Base-by-base conservation (phyloP, 2,888 invertebrate genomes). In the Uloborus plumipes region DNA sequence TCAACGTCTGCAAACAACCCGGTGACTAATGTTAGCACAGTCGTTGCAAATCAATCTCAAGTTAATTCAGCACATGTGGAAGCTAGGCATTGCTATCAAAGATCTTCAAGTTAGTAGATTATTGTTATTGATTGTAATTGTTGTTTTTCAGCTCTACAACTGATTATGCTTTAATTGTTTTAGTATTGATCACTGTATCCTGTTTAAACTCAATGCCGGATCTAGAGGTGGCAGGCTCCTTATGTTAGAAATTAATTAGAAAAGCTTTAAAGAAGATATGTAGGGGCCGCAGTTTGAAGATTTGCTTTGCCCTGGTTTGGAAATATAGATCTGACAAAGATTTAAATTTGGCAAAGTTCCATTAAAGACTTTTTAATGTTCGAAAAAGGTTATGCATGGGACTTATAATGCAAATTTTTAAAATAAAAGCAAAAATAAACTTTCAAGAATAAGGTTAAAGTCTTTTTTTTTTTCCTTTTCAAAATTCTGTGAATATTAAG, bases 91-190 rank as follows among this genome's bases (percentile, higher is more conserved):
- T 58, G 69, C 51, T 66, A 65, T 76, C 75, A 66, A 61, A 82
- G 71, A 22, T 70, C 64, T 47, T 65, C 76, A 76, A 82, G 81
- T 82, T 20, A 82, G 81, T 76, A 51, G 26, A 39, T 18, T 65
- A 65, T 69, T 71, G 71, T 64, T 62, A 20, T 59, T 61, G 26
- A 55, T 11, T 64, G n/a, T 76, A 3, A 22, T 16, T 18, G 16
- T 47, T n/a, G 11, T n/a, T 39, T 20, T 55, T 26, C 51, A 6
- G 50, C 16, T 11, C 22, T 6, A 20, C 22, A 47, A 55, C 55
- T 18, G 7, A 6, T 20, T 55, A 20, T 61, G 61, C 3, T 61
- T n/a, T n/a, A n/a, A n/a, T n/a, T n/a, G n/a, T n/a, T 20, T 20
- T 22, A 39, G 18, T 31, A 9, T 11, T 64, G 11, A 39, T 11